A percentile compares a stretch with the other conserved stretches of the same genome.
Evolutionary conservation across 2,888 invertebrate species (phyloP).

Genomic region (Encarsia formosa): DNA sequence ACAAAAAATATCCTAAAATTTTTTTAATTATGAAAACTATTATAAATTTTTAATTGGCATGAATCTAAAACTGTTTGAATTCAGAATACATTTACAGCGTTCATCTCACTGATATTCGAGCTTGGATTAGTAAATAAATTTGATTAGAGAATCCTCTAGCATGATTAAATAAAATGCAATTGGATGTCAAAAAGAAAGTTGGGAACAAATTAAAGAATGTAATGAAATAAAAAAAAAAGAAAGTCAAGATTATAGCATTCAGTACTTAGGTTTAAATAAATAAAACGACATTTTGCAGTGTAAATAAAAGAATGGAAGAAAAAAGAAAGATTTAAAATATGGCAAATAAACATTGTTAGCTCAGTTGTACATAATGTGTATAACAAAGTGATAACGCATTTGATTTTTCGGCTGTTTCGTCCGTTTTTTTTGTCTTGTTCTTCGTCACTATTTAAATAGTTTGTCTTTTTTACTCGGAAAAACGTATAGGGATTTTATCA

Average conservation of each 20-base stretch:
- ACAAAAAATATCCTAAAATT: too few relatives aligned
- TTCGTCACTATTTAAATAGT: conserved; percentile 23
- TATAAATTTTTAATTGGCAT: too few relatives aligned
- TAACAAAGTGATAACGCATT: conserved; percentile 34
- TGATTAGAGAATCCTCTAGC: too few relatives aligned
- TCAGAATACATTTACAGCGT: too few relatives aligned
- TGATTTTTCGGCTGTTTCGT: conserved; percentile 30
- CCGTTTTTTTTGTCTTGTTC: conserved; percentile 25
- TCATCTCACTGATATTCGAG: too few relatives aligned
- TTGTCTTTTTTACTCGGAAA: conserved; percentile 28
- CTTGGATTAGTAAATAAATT: too few relatives aligned
- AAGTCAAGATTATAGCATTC: conserved; percentile 28
- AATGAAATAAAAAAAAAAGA: conserved; percentile 13
- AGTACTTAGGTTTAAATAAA: conserved; percentile 27
- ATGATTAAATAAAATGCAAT: too few relatives aligned
- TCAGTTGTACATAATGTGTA: conserved; percentile 45
- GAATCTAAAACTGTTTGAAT: too few relatives aligned
- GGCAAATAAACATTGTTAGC: conserved; percentile 24
- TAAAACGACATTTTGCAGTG: conserved; percentile 15
- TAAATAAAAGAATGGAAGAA: too few relatives aligned
- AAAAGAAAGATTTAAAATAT: conserved; percentile 9
- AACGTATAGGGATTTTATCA: conserved; percentile 21
- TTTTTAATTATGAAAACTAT: too few relatives aligned
- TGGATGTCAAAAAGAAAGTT: background rate
- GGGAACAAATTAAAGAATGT: conserved; percentile 4